phyloP scores from a whole-genome alignment of 2,797 vertebrate genomes.

The Salmo trutta region DNA sequence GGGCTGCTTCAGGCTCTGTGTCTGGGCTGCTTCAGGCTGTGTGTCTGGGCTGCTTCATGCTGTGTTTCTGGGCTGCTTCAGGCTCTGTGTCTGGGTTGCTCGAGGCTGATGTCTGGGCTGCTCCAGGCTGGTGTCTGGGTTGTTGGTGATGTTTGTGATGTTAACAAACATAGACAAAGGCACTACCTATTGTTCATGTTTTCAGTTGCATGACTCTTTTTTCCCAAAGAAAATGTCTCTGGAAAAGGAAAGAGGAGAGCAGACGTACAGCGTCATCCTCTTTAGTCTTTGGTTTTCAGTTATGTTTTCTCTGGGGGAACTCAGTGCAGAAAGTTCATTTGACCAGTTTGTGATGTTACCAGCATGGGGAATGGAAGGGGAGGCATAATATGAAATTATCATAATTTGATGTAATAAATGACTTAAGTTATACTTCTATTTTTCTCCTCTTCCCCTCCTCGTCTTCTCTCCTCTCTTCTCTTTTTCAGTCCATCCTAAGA shows the following conservation, averaged over 20 bases:
- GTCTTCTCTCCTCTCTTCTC: slow-evolving; percentile 12
- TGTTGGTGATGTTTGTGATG: slow-evolving; percentile 59
- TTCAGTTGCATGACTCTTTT: slow-evolving; percentile 40
- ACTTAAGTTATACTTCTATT: background rate
- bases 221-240: background rate
- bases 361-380: background rate
- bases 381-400: slow-evolving; percentile 1
- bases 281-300: slow-evolving; percentile 18
- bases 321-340: background rate
- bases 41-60: too few species aligned
- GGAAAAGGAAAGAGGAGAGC: background rate
- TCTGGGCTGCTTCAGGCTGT: too few species aligned
- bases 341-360: background rate
- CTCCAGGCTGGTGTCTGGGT: slow-evolving; percentile 16
- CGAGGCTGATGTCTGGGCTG: background rate
- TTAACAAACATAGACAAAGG: slow-evolving; percentile 56
- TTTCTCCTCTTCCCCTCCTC: slow-evolving; percentile 12
- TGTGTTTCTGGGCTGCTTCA: too few species aligned
- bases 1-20: too few species aligned
- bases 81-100: slow-evolving; percentile 26
- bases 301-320: background rate
- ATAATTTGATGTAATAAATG: background rate
- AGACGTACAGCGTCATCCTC: background rate
- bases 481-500: slow-evolving; percentile 76
- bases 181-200: slow-evolving; percentile 45